Conservation (phyloP, 2,113 vertebrate genomes). For the Notarius quadriscutis region DNA sequence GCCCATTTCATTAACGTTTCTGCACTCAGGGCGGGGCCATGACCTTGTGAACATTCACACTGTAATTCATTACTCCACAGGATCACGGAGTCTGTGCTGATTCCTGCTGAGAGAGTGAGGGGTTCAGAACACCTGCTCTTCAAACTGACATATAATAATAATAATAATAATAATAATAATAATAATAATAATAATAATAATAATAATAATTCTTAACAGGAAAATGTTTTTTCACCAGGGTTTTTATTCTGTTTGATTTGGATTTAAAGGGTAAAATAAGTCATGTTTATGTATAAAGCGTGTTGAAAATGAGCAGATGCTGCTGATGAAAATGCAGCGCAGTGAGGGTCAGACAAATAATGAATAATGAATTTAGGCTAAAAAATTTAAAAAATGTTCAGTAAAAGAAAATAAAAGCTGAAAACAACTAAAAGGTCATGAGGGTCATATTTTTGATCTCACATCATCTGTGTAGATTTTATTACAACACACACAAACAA, state of each 20-base stretch:
- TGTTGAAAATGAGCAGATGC: slow-evolving; percentile 10
- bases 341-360: not conserved
- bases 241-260: not conserved
- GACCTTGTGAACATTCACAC: not conserved
- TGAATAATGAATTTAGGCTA: slow-evolving; percentile 3
- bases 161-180: not conserved
- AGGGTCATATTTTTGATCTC: not conserved
- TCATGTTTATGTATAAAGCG: slow-evolving; percentile 10
- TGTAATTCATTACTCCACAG: not conserved
- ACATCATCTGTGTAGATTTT: not conserved
- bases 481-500: not conserved
- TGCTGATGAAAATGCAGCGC: not conserved
- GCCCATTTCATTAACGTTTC: not conserved
- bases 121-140: not conserved
- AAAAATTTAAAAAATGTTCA: not conserved
- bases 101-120: not conserved
- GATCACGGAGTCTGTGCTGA: not conserved
- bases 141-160: not conserved
- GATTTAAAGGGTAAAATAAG: not conserved
- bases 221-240: not conserved
- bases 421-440: not conserved
- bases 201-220: not conserved
- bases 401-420: not conserved
- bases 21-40: not conserved
- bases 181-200: not conserved